Evolutionary conservation across 2,113 vertebrate species (phyloP).

Genomic region (Thomomys bottae): DNA sequence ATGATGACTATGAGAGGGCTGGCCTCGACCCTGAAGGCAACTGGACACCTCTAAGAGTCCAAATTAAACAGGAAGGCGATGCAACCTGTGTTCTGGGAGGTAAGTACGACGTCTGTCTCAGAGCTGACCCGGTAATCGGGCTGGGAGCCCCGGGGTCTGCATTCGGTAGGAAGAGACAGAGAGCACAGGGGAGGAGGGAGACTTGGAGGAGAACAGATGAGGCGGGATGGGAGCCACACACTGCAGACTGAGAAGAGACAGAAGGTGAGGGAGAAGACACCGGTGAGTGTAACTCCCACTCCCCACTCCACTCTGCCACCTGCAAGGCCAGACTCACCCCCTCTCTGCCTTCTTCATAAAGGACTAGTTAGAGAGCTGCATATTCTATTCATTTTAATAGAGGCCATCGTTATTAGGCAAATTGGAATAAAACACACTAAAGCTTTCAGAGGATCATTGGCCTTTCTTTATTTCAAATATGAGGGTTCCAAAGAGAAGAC

Average conservation of each 20-base stretch:
- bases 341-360: neutral
- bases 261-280: too few relatives aligned
- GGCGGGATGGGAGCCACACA: neutral
- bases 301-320: neutral
- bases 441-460: neutral
- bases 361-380: neutral
- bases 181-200: too few relatives aligned
- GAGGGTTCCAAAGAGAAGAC: neutral
- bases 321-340: neutral
- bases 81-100: neutral
- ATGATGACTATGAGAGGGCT: neutral
- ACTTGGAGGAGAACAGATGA: neutral
- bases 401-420: neutral
- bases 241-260: neutral
- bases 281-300: fast-evolving
- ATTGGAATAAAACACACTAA: neutral
- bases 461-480: neutral
- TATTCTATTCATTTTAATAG: neutral
- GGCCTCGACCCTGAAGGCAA: constrained; percentile 1
- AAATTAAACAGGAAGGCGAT: neutral
- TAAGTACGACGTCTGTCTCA: neutral
- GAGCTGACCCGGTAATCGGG: too few relatives aligned
- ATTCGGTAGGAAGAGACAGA: neutral
- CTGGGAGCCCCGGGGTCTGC: neutral
- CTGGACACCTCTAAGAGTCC: neutral